These are phyloP conservation scores for Paratilapia polleni DNA, from an alignment of 2,113 vertebrate genomes.

Conservation along the genomic window DNA sequence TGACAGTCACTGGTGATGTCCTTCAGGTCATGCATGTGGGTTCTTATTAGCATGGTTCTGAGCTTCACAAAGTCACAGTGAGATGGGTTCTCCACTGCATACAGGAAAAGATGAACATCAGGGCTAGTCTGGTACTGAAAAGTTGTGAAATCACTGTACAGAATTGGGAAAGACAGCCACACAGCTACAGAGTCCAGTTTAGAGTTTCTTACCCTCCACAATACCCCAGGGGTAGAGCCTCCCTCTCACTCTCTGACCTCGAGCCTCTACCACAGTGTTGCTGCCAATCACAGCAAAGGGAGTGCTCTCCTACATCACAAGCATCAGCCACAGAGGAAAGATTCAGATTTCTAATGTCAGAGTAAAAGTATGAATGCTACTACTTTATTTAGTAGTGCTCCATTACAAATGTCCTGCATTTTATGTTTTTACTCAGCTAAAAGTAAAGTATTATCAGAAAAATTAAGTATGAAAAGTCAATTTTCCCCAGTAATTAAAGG, in stretches of 20 bases:
- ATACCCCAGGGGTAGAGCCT: conserved; percentile 80
- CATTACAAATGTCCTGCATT: background rate
- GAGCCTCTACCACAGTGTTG: conserved; percentile 75
- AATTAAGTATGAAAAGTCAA: background rate
- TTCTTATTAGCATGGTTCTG: conserved; percentile 76
- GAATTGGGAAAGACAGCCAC: background rate
- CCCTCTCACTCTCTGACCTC: conserved; percentile 75
- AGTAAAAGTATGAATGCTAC: background rate
- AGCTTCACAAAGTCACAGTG: conserved; percentile 81
- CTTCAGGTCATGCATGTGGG: conserved; percentile 81
- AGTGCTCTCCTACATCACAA: conserved; percentile 65
- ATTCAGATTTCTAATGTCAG: background rate
- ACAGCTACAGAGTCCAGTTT: background rate
- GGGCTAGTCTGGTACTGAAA: background rate
- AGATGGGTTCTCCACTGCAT: conserved; percentile 75
- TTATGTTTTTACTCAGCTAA: background rate
- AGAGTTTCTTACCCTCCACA: conserved; percentile 70
- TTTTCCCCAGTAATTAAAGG: background rate
- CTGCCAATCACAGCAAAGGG: conserved; percentile 81
- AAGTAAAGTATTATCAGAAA: background rate
- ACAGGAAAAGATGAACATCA: background rate
- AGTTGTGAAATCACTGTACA: no score
- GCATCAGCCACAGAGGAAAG: background rate
- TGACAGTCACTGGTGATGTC: conserved; percentile 76
- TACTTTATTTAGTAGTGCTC: background rate